Evolutionary conservation across 2,113 vertebrate species (phyloP).

Genomic region (Chauna torquata): DNA sequence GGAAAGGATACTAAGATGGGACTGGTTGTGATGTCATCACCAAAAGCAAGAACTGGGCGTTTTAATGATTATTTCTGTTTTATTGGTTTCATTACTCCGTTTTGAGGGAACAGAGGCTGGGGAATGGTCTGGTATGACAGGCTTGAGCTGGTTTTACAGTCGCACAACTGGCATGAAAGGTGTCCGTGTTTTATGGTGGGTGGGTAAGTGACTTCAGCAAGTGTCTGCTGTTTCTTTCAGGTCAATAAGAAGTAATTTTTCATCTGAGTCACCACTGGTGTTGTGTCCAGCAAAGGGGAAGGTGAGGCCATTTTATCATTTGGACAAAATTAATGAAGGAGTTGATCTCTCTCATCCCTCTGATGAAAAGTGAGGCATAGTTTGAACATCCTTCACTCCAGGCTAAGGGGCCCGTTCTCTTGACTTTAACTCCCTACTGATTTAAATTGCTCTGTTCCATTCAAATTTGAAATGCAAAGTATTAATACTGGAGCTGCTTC

Average conservation of each 20-base stretch:
- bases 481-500: not conserved
- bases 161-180: conserved; percentile 59
- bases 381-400: not conserved
- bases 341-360: not conserved
- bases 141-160: conserved; percentile 62
- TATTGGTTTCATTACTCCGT: conserved; percentile 69
- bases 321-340: not conserved
- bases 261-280: conserved; percentile 57
- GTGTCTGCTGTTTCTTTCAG: conserved; percentile 60
- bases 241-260: conserved; percentile 64
- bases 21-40: not conserved
- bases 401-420: not conserved
- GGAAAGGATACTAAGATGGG: not conserved
- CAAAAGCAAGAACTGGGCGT: not conserved
- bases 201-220: conserved; percentile 63
- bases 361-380: not conserved
- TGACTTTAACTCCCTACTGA: not conserved
- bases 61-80: conserved; percentile 70
- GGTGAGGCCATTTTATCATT: conserved; percentile 61
- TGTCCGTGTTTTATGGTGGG: conserved; percentile 71
- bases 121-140: conserved; percentile 41
- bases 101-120: conserved; percentile 34
- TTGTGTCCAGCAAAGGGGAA: conserved; percentile 68
- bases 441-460: not conserved
- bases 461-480: not conserved